Percentiles rank a stretch among this genome's conserved stretches.
These are phyloP conservation scores for Osmerus mordax DNA, from an alignment of 2,113 vertebrate species.

Conservation along the genomic window DNA sequence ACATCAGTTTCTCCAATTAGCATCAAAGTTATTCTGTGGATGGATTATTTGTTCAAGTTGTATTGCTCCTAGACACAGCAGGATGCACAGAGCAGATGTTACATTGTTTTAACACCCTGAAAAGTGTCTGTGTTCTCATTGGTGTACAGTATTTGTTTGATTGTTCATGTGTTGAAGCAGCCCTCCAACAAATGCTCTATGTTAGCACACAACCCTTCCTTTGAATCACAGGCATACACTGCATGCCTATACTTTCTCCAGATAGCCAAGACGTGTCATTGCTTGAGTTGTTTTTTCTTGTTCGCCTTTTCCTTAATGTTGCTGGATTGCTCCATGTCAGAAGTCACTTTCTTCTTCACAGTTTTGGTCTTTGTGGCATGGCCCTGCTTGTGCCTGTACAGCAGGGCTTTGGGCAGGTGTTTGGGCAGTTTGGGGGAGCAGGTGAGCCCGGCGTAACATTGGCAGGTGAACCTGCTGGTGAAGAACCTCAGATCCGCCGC, in stretches of 20 bases:
- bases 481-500: conserved; percentile 66
- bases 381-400: conserved; percentile 28
- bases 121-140: too few species aligned
- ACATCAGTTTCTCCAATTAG: too few species aligned
- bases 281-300: background rate
- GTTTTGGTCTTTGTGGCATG: conserved; percentile 19
- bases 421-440: conserved; percentile 52
- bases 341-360: conserved; percentile 27
- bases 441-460: conserved; percentile 69
- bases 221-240: background rate
- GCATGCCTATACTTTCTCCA: background rate
- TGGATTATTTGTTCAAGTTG: too few species aligned
- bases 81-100: too few species aligned
- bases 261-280: background rate
- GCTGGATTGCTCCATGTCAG: conserved; percentile 25
- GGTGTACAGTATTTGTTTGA: too few species aligned
- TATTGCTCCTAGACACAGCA: too few species aligned
- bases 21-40: too few species aligned
- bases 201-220: background rate
- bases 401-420: conserved; percentile 36
- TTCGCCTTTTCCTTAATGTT: conserved; percentile 19
- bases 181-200: too few species aligned
- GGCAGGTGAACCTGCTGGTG: conserved; percentile 71
- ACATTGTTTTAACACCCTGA: too few species aligned
- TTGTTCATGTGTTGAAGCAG: too few species aligned